A percentile compares a stretch with the other conserved stretches of the same genome.
Conservation (phyloP, 2,797 vertebrate species). For the Cetoscarus ocellatus region DNA sequence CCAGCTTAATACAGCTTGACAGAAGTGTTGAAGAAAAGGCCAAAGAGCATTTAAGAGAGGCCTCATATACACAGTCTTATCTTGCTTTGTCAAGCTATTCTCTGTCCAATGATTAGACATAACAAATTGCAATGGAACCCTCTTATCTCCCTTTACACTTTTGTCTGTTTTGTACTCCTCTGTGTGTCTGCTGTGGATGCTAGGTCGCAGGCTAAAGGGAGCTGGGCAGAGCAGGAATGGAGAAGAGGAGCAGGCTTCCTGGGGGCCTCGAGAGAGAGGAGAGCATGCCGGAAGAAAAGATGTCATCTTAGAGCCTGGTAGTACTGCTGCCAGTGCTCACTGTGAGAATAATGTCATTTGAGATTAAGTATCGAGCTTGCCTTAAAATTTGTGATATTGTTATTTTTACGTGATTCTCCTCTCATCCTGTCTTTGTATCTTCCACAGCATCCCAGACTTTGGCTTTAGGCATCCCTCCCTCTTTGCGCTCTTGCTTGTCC, state of each 20-base stretch:
- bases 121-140: constrained; percentile 8
- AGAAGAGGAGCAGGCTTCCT: constrained; percentile 62
- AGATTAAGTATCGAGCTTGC: constrained; percentile 2
- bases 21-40: constrained; percentile 41
- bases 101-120: constrained; percentile 20
- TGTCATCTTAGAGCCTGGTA: constrained; percentile 31
- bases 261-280: constrained; percentile 48
- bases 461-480: constrained; percentile 60
- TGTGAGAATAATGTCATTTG: constrained; percentile 37
- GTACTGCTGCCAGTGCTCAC: constrained; percentile 36
- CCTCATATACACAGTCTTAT: background rate
- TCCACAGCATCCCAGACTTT: constrained; percentile 61
- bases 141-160: constrained; percentile 9
- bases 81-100: background rate
- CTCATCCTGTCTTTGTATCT: constrained; percentile 3
- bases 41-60: background rate
- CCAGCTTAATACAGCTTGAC: constrained; percentile 41
- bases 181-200: constrained; percentile 8
- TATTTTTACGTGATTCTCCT: background rate
- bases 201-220: constrained; percentile 79
- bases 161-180: background rate
- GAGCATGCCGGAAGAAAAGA: constrained; percentile 52
- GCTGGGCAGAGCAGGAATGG: constrained; percentile 52
- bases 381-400: background rate
- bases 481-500: constrained; percentile 82